These are phyloP conservation scores for Phrynocephalus versicolor DNA, from an alignment of 2,113 vertebrate species.

Conservation along the genomic window DNA sequence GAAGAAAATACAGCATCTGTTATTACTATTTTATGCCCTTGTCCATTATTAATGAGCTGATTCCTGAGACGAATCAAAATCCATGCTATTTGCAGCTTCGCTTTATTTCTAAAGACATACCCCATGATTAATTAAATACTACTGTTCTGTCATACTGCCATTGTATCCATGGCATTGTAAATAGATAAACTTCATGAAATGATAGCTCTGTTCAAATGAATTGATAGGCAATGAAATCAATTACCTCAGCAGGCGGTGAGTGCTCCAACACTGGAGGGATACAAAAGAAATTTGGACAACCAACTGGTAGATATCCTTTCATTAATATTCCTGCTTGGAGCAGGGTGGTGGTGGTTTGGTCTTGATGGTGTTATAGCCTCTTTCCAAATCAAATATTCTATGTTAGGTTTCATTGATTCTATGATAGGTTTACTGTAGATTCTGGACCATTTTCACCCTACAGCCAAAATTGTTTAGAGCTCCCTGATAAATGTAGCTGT, in stretches of 20 bases:
- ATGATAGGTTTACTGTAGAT: slow-evolving; percentile 11
- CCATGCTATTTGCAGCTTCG: slow-evolving; percentile 58
- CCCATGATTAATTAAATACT: slow-evolving; percentile 71
- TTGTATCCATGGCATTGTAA: slow-evolving; percentile 57
- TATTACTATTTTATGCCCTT: slow-evolving; percentile 66
- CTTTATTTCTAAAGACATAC: slow-evolving; percentile 58
- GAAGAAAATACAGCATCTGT: slow-evolving; percentile 68
- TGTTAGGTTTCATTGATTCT: too few relatives aligned
- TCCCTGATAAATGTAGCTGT: not conserved
- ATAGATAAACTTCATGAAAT: slow-evolving; percentile 52
- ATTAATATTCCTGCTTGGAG: too few relatives aligned
- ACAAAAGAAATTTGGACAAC: too few relatives aligned
- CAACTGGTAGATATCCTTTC: too few relatives aligned
- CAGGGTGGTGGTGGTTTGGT: too few relatives aligned
- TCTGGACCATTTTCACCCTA: not conserved
- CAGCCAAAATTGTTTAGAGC: not conserved
- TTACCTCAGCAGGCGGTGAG: too few relatives aligned
- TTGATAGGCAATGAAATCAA: too few relatives aligned
- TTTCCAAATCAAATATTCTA: too few relatives aligned
- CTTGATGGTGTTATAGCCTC: too few relatives aligned
- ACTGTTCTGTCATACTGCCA: slow-evolving; percentile 54
- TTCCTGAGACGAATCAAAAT: slow-evolving; percentile 65
- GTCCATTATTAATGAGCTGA: slow-evolving; percentile 67
- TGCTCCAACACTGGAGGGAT: too few relatives aligned
- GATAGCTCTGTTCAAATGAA: not conserved